phyloP scores from a whole-genome alignment of 2,888 invertebrate genomes.

The Coleophora deauratella region DNA sequence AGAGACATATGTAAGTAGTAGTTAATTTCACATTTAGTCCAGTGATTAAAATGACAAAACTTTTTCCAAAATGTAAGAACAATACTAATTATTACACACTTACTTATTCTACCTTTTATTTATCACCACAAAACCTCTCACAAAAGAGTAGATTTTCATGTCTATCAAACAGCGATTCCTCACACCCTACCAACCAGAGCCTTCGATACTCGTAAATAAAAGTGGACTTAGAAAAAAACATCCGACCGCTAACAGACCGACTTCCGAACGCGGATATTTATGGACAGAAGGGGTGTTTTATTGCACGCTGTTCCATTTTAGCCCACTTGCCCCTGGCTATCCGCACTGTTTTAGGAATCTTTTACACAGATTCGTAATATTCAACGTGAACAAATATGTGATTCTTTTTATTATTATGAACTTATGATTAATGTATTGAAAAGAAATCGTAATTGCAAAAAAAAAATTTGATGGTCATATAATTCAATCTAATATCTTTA shows the following conservation, averaged over 20 bases:
- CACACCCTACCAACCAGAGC: slow-evolving; percentile 37
- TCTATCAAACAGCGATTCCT: slow-evolving; percentile 20
- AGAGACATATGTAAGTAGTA: too few species aligned
- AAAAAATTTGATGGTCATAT: background rate
- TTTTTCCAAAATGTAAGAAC: too few species aligned
- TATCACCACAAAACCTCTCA: background rate
- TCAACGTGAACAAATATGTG: background rate
- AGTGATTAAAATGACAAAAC: too few species aligned
- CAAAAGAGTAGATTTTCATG: background rate
- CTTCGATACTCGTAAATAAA: slow-evolving; percentile 39
- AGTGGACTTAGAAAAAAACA: slow-evolving; percentile 50
- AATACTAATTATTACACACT: too few species aligned
- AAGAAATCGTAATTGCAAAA: background rate
- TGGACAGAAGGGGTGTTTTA: slow-evolving; percentile 70
- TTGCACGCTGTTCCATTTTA: slow-evolving; percentile 63
- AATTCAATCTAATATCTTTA: background rate
- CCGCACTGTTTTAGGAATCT: slow-evolving; percentile 45
- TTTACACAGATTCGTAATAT: slow-evolving; percentile 34
- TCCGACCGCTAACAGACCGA: slow-evolving; percentile 69
- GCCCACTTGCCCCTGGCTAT: slow-evolving; percentile 68
- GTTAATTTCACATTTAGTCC: too few species aligned
- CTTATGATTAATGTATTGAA: too few species aligned
- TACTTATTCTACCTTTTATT: too few species aligned
- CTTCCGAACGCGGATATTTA: slow-evolving; percentile 70
- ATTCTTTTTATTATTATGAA: background rate